These are phyloP conservation scores for Scaptomyza caliginosa DNA, from an alignment of 2,888 invertebrate genomes.

Conservation along the genomic window DNA sequence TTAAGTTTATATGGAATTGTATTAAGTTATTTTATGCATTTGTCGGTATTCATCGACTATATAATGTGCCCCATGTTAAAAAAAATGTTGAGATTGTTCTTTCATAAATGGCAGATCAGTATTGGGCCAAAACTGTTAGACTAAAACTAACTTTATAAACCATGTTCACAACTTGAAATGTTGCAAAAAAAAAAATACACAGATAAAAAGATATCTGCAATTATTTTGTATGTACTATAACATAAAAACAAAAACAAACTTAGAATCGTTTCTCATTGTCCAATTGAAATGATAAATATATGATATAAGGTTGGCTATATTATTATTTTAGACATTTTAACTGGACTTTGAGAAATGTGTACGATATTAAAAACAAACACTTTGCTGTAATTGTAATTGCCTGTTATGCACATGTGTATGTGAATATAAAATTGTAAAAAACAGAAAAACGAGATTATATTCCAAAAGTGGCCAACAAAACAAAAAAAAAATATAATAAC, in stretches of 20 bases:
- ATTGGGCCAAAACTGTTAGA: conserved; percentile 20
- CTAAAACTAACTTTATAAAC: conserved; percentile 20
- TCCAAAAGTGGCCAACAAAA: conserved; percentile 50
- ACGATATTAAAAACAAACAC: conserved; percentile 16
- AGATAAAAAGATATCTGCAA: conserved; percentile 14
- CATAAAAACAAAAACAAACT: conserved; percentile 15
- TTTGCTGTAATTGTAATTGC: conserved; percentile 47
- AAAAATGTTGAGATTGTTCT: neutral
- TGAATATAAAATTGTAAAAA: conserved; percentile 29
- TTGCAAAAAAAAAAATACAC: conserved; percentile 21
- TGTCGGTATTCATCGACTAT: conserved; percentile 42
- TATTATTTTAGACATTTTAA: conserved; percentile 13
- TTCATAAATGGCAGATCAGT: neutral
- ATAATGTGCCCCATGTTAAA: conserved; percentile 15
- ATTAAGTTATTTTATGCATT: conserved; percentile 29
- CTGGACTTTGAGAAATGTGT: conserved; percentile 3
- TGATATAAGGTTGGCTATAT: neutral
- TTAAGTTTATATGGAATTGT: conserved; percentile 29
- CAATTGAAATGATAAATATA: conserved; percentile 1
- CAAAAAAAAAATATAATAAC: conserved; percentile 14
- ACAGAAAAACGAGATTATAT: conserved; percentile 26
- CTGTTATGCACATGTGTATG: conserved; percentile 27
- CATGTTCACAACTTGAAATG: conserved; percentile 44
- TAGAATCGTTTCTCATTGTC: conserved; percentile 22
- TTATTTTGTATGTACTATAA: conserved; percentile 45